phyloP scores from a whole-genome alignment of 2,888 invertebrate species.

The Amphipoea oculea region DNA sequence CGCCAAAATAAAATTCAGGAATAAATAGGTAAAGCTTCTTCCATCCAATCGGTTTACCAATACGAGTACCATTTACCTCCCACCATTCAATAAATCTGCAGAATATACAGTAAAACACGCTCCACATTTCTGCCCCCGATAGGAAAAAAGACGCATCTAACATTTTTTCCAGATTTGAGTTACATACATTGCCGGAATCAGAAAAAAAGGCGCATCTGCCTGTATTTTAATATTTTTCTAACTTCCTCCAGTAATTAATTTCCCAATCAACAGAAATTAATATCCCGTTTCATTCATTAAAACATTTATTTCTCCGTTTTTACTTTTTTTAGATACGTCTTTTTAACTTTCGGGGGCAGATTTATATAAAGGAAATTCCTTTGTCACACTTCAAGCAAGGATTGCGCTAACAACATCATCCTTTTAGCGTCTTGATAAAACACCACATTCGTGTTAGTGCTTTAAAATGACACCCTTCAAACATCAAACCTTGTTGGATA shows the following conservation, averaged over 20 bases:
- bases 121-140: too few relatives aligned
- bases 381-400: slow-evolving; percentile 58
- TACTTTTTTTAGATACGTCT: too few relatives aligned
- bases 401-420: slow-evolving; percentile 63
- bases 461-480: slow-evolving; percentile 66
- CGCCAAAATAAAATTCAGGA: not conserved
- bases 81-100: slow-evolving; percentile 20
- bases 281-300: too few relatives aligned
- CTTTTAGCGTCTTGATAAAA: slow-evolving; percentile 66
- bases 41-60: not conserved
- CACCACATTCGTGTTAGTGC: slow-evolving; percentile 58
- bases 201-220: too few relatives aligned
- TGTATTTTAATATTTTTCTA: too few relatives aligned
- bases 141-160: too few relatives aligned
- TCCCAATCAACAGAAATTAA: too few relatives aligned
- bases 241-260: too few relatives aligned
- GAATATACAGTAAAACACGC: slow-evolving; percentile 8
- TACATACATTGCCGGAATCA: too few relatives aligned
- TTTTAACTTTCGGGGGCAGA: too few relatives aligned
- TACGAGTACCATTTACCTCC: not conserved
- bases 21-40: not conserved
- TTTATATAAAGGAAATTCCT: slow-evolving; percentile 43
- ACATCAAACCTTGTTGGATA: slow-evolving; percentile 55
- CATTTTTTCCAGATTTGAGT: too few relatives aligned
- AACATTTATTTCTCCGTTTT: too few relatives aligned